Base-by-base conservation (phyloP, 1,140 invertebrate species). In the Diachasmimorpha longicaudata region DNA sequence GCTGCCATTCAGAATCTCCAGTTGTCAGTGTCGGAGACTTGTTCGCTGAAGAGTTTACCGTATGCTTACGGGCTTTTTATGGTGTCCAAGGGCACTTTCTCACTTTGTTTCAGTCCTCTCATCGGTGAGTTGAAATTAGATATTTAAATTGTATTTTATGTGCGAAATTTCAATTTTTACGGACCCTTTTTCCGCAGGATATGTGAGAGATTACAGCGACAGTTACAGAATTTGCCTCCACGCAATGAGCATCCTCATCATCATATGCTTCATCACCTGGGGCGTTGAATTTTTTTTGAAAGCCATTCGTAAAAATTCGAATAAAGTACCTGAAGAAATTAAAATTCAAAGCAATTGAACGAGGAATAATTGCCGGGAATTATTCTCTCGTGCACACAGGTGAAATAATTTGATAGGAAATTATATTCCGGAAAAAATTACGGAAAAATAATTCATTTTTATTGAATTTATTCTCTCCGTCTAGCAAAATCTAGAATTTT, bases 41-140 rank as follows among this genome's bases (percentile, higher is more conserved):
- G 93, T 66, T 91, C 92, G 0, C 83, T 94, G 75, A 93, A 94
- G 79, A 94, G 93, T 81, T 83, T 94, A 77, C 93, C 94, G 0
- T 93, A 93, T 25, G 94, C 93, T 31, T 93, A 94, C 82, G 93
- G 94, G 31, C 89, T 94, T 72, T 93, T 94, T 81, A 93, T 94
- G 91, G 93, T 95, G 46, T 92, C 91, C 75, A 95, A 95, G 82
- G 94, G 93, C 25, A 80, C 94, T 0, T 92, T 93, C 78, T 93
- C 94, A 16, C 90, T 93, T 9, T 80, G 86, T 9, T 90, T 95
- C 58, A 93, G 94, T 68, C 94, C 94, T 11, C 68, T 94, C 74
- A 91, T 94, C 81, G 94, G 94, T 95, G 86, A 89, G 90, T 86
- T 37, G 21, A 52, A 70, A 46, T 31, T 6, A 31, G 31, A 2